Base-by-base conservation (phyloP, 2,797 vertebrate genomes). In the Tragelaphus eurycerus region DNA sequence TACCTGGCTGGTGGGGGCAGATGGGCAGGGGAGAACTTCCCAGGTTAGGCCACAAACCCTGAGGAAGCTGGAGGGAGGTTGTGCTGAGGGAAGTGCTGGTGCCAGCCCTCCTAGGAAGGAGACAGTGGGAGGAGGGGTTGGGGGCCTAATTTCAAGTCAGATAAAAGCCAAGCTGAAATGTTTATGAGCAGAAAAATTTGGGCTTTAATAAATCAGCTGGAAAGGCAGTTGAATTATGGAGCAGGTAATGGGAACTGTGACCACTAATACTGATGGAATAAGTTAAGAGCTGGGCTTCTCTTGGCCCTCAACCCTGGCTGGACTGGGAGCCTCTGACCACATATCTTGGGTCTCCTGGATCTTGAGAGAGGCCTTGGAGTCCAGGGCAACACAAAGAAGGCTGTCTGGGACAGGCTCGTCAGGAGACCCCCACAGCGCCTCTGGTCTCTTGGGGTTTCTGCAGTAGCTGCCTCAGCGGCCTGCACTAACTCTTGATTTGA, bases 201-300 rank as follows among this genome's bases (percentile, higher is more conserved):
- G 86, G n/a, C 98, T 98, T 98, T 98, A 98, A 98, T 98, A 98
- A 98, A 98, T 97, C 98, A 98, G 87, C 98, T 96, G 94, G 96
- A 98, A 98, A 98, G 93, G 93, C 27, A 82, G 93, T 15, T 98
- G 98, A 98, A 25, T 98, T 95, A 98, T 92, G 96, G 95, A 87
- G 93, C 96, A 97, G 97, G 98, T 97, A 98, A 98, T 92, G 96
- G 97, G 92, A 78, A 96, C 91, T 11, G 3, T 79, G 97, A 92
- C 95, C 97, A 96, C 95, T 93, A 96, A 89, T 59, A 19, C 96
- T 3, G 83, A 62, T 27, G n/a, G 55, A 25, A 52, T 71, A 59
- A n/a, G n/a, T n/a, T n/a, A n/a, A 93, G 86, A 81, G 31, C 83
- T 6, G 83, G 54, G 29, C 64, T 78, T 10, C 86, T 64, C 52